phyloP scores from a whole-genome alignment of 92 coral and sea anemone species.

The Phymanthus crucifer region DNA sequence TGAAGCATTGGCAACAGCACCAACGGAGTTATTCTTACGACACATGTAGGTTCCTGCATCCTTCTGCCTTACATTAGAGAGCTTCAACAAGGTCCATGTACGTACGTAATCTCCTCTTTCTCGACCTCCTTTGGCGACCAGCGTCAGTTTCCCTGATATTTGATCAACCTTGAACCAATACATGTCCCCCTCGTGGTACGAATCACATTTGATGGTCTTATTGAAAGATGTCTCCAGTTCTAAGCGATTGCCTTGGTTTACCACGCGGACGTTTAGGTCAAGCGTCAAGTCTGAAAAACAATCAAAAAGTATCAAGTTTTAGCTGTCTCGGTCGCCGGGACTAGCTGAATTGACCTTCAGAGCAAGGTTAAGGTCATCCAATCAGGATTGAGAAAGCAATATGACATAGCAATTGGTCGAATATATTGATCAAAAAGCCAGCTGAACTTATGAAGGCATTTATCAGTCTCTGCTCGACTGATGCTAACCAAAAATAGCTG shows the following conservation, averaged over 20 bases:
- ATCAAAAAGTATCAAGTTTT: no score
- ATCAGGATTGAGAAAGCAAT: no score
- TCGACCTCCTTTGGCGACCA: neutral
- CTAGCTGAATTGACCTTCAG: no score
- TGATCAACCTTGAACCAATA: constrained; percentile 59
- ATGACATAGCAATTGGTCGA: no score
- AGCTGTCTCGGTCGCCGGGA: no score
- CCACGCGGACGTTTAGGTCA: neutral
- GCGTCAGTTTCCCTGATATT: constrained; percentile 1
- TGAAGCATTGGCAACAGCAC: constrained; percentile 40
- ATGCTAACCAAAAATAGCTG: no score
- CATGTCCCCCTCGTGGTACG: constrained; percentile 31
- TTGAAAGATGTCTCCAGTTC: constrained; percentile 40
- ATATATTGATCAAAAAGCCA: no score
- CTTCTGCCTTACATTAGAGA: constrained; percentile 29
- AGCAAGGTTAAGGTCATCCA: no score
- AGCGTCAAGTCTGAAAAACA: neutral
- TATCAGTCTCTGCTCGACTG: no score
- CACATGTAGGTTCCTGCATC: constrained; percentile 75
- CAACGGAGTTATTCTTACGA: constrained; percentile 45
- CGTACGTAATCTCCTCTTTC: neutral
- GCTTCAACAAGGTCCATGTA: constrained; percentile 3
- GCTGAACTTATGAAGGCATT: no score
- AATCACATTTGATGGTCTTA: constrained; percentile 37
- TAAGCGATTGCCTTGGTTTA: neutral